A percentile compares a stretch with the other conserved stretches of the same genome.
Evolutionary conservation across 1,140 invertebrate species (phyloP).

Genomic region (Formica selysi): DNA sequence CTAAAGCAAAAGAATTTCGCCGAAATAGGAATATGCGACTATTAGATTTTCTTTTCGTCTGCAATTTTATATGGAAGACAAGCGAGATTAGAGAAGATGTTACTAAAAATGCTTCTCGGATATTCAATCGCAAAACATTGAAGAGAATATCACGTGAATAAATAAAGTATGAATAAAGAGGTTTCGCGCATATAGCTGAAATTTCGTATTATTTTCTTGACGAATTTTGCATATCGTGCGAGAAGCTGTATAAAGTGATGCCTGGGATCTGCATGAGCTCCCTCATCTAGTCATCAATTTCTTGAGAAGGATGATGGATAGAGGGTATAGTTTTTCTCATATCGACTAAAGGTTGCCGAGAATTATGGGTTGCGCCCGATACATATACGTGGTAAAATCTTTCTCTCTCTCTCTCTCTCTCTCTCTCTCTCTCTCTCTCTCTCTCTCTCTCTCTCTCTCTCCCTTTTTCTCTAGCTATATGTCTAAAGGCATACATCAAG

Average conservation of each 20-base stretch:
- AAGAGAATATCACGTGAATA: not conserved
- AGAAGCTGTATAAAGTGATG: slow-evolving; percentile 23
- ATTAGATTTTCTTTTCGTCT: slow-evolving; percentile 22
- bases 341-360: slow-evolving; percentile 31
- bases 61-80: not conserved
- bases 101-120: slow-evolving; percentile 15
- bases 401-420: not conserved
- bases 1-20: not conserved
- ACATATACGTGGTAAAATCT: not conserved
- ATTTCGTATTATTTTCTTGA: slow-evolving; percentile 52
- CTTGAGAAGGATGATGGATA: slow-evolving; percentile 66
- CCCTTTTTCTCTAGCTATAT: not conserved
- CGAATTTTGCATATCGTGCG: slow-evolving; percentile 63
- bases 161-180: slow-evolving; percentile 29
- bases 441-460: not conserved
- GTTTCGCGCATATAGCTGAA: slow-evolving; percentile 40
- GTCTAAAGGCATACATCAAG: slow-evolving; percentile 35
- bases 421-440: not conserved
- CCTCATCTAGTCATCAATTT: slow-evolving; percentile 68
- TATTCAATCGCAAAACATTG: slow-evolving; percentile 14
- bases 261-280: not conserved
- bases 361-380: slow-evolving; percentile 46
- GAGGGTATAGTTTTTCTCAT: slow-evolving; percentile 52
- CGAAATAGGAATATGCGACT: not conserved
- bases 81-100: not conserved